A percentile compares a stretch with the other conserved stretches of the same genome.
Evolutionary conservation across 2,113 vertebrate genomes (phyloP).

Genomic region (Ctenomys sociabilis): DNA sequence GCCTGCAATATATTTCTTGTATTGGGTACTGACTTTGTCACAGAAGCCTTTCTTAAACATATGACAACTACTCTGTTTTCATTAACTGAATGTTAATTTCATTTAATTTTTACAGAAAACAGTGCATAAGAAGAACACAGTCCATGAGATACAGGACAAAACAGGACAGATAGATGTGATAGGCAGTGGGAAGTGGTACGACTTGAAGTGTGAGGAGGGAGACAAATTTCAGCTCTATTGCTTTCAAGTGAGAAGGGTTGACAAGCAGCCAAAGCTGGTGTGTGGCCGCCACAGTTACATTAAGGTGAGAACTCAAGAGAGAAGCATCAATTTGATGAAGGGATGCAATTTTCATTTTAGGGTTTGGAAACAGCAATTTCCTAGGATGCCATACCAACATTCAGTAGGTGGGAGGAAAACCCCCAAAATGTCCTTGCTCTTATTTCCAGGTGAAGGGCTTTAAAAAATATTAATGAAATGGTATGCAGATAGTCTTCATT

Average conservation of each 20-base stretch:
- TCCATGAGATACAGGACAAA: slow-evolving; percentile 52
- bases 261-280: background rate
- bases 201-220: slow-evolving; percentile 1
- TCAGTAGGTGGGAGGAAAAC: background rate
- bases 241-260: slow-evolving; percentile 39
- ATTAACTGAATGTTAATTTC: background rate
- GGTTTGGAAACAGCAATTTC: background rate
- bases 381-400: background rate
- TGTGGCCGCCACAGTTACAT: slow-evolving; percentile 41
- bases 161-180: slow-evolving; percentile 45
- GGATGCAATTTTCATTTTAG: background rate
- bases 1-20: background rate
- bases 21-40: background rate
- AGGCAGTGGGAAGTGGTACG: slow-evolving; percentile 20
- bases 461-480: background rate
- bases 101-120: slow-evolving; percentile 50
- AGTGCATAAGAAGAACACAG: slow-evolving; percentile 13
- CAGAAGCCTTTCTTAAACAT: background rate
- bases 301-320: background rate
- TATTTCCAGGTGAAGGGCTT: background rate
- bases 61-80: background rate
- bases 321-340: background rate
- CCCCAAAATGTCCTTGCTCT: background rate
- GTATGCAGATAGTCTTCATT: background rate
- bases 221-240: slow-evolving; percentile 36